Conservation (phyloP, 64 coral and sea anemone species). For the Acropora yongei region DNA sequence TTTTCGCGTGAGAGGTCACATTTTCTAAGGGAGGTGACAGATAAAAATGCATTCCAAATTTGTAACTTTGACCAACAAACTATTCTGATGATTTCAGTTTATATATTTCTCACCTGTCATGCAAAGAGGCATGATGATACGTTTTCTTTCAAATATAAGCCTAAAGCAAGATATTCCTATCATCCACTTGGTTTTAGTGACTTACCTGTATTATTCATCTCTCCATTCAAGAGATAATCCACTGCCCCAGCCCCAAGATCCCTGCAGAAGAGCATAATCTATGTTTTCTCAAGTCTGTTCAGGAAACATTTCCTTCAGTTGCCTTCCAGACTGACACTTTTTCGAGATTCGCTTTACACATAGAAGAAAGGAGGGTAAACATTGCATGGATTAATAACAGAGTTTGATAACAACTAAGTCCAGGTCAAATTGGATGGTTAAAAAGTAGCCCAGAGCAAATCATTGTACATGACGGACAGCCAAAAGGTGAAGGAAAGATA, state of each 20-base stretch:
- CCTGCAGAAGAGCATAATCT: background rate
- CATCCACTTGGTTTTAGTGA: background rate
- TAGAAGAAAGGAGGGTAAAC: background rate
- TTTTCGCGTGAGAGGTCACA: no score
- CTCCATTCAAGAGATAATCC: background rate
- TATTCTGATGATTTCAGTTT: background rate
- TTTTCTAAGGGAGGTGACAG: background rate
- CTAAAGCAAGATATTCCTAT: background rate
- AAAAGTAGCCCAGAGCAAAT: background rate
- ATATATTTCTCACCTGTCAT: slow-evolving; percentile 1
- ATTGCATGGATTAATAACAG: background rate
- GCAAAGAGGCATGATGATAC: background rate
- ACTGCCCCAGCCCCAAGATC: background rate
- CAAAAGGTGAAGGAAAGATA: background rate
- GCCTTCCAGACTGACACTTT: background rate
- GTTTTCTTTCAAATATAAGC: background rate
- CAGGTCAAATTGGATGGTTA: no score
- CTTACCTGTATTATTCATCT: slow-evolving; percentile 2
- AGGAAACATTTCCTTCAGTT: background rate
- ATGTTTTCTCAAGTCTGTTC: slow-evolving; percentile 3
- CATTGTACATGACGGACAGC: background rate
- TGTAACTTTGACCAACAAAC: background rate
- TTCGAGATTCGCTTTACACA: background rate
- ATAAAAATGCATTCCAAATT: background rate
- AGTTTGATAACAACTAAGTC: background rate